Evolutionary conservation across 2,113 vertebrate genomes (phyloP), one percentile per base, ranked within the genome.

Genomic region (Hypanus sabinus): DNA sequence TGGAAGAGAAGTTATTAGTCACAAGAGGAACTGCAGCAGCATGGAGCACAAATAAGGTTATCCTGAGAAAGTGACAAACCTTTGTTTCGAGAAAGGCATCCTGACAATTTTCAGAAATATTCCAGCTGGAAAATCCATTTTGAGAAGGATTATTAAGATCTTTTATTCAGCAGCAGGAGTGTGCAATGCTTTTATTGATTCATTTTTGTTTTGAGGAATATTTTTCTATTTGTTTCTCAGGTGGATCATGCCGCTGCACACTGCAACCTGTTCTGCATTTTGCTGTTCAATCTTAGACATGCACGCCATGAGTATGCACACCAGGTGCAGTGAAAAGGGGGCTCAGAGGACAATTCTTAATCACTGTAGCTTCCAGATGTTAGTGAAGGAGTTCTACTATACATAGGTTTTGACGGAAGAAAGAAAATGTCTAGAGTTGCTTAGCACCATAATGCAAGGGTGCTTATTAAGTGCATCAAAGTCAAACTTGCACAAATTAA

Each of bases 101-200:
- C 36, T 33, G 5, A 68, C 33, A 36, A 68, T 68, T 36, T 33
- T 91, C n/a, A n/a, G 68, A 68, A 91, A 68, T 20, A 24, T 65
- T 62, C n/a, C n/a, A 33, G 14, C 22, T 91, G 62, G 60, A 91
- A 91, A 68, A 91, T 91, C 62, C 30, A 91, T 91, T n/a, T 68
- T 18, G 11, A 65, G 1, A n/a, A 18, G n/a, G 57, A 68, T 7
- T 14, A 68, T 91, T 91, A 20, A 68, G 62, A 68, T 16, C 11
- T 91, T 7, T 68, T 1, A 18, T 65, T 33, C 27, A 20, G 36
- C 38, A 57, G 57, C 33, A 7, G 62, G 33, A 14, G 55, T 22
- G 27, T 27, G 5, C 27, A 62, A 88, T 65, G 30, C 57, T 62
- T 88, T 33, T 62, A 20, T n/a, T n/a, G 24, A n/a, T 30, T 24